Base-by-base conservation (phyloP, 2,797 vertebrate species). In the Coregonus suidteri region DNA sequence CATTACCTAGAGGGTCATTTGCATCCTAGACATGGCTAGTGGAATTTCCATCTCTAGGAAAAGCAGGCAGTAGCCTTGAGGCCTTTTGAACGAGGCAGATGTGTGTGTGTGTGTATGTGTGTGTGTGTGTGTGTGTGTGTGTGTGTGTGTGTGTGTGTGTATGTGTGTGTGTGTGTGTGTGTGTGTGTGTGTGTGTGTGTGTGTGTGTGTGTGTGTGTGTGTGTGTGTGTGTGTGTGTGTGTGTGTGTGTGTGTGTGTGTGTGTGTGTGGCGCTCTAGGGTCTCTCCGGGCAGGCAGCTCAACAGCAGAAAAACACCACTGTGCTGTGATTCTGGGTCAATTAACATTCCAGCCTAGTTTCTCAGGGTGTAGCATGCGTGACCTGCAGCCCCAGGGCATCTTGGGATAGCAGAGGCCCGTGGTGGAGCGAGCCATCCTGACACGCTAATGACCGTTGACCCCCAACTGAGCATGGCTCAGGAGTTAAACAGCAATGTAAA, bases 341-440 rank as follows among this genome's bases (percentile, higher is more conserved):
- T 89, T 88, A 86, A 80, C 76, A 88, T 91, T 90, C 83, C 82
- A 80, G 83, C 83, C 74, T 89, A 77, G 85, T 85, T 88, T 84
- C 79, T 73, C 85, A 81, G 84, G 35, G 82, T 2, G 16, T 18
- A 31, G 52, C 53, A 47, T 14, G 37, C 18, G 3, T 73, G 80
- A 41, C 79, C 20, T 30, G 71, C 37, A 75, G 67, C 74, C 84
- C 73, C 73, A 30, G 83, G 80, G 80, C 77, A 83, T 79, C 84
- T 59, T 84, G 80, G 76, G 81, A 86, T 84, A 84, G 79, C 79
- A 77, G 84, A 88, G 82, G 84, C 84, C 77, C 71, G 2, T 16
- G n/a, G 76, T 70, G 25, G 71, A 79, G 74, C 70, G 66, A 75
- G 79, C 64, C 75, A 25, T 30, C 59, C 78, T 37, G 59, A n/a